Evolutionary conservation across 2,113 vertebrate genomes (phyloP).

Genomic region (Desmodus rotundus): DNA sequence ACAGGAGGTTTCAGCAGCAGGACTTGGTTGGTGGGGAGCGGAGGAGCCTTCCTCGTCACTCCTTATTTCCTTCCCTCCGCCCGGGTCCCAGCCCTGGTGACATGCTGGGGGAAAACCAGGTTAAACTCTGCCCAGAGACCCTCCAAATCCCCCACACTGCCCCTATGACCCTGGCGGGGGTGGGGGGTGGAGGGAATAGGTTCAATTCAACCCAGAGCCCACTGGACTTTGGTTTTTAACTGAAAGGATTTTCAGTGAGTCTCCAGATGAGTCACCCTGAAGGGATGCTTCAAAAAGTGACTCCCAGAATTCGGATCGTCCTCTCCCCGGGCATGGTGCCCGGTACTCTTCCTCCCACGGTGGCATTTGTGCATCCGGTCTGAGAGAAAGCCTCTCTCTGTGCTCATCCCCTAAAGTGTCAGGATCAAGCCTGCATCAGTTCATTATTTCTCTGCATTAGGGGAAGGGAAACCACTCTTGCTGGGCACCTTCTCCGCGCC

Average conservation of each 20-base stretch:
- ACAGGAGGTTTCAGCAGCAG: not conserved
- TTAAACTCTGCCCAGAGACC: not conserved
- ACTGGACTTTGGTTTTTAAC: conserved; percentile 65
- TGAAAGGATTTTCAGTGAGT: conserved; percentile 48
- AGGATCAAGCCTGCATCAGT: not conserved
- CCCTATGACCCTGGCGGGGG: not conserved
- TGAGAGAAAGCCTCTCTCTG: not conserved
- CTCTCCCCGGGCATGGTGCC: not conserved
- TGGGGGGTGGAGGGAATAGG: not conserved
- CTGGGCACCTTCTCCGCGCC: not conserved
- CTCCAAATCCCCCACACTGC: not conserved
- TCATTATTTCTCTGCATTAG: conserved; percentile 14
- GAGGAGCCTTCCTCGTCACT: not conserved
- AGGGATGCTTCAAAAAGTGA: conserved; percentile 8
- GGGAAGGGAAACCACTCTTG: not conserved
- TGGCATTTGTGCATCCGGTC: not conserved
- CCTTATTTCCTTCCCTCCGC: not conserved
- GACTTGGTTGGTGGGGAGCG: not conserved
- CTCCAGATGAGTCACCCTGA: conserved; percentile 44
- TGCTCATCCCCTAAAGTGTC: conserved; percentile 12
- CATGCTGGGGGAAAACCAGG: not conserved
- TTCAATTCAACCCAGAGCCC: not conserved
- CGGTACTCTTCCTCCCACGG: conserved; percentile 4
- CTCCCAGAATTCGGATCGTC: not conserved
- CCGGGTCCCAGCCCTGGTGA: not conserved